Evolutionary conservation across 1,140 invertebrate genomes (phyloP).

Genomic region (Anoplophora glabripennis): DNA sequence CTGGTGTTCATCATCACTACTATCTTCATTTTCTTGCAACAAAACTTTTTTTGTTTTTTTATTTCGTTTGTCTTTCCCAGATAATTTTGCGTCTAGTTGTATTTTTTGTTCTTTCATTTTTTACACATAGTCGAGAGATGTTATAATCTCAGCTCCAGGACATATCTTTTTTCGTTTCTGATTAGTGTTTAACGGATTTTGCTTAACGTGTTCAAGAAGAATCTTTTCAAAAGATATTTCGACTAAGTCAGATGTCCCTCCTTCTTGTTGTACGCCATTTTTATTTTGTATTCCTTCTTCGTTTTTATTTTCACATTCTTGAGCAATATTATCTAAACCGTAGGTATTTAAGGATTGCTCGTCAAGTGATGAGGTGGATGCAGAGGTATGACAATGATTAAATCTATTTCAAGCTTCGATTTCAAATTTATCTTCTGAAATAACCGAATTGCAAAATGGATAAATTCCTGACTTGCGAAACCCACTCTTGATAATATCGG

Average conservation of each 20-base stretch:
- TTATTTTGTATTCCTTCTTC: not conserved
- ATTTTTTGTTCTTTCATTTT: slow-evolving; percentile 4
- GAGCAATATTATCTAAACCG: no score
- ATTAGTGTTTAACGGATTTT: slow-evolving; percentile 7
- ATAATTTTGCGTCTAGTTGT: no score
- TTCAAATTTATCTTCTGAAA: slow-evolving; percentile 6
- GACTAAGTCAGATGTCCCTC: not conserved
- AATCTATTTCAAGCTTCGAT: slow-evolving; percentile 3
- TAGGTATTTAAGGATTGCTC: no score
- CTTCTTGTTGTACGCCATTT: not conserved
- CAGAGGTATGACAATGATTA: no score
- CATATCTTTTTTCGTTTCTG: slow-evolving; percentile 8
- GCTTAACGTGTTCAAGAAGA: slow-evolving; percentile 13
- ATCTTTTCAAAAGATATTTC: slow-evolving; percentile 4
- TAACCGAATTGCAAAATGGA: slow-evolving; percentile 2
- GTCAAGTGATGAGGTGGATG: no score
- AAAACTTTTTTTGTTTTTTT: not conserved
- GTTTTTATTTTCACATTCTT: no score
- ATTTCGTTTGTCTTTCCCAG: not conserved
- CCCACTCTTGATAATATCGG: slow-evolving; percentile 12
- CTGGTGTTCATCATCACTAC: not conserved
- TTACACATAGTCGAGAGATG: slow-evolving; percentile 3
- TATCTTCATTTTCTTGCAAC: not conserved
- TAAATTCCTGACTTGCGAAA: slow-evolving; percentile 16
- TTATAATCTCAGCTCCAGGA: slow-evolving; percentile 11